phyloP scores from a whole-genome alignment of 2,797 vertebrate species.

The Galagoides demidoff region DNA sequence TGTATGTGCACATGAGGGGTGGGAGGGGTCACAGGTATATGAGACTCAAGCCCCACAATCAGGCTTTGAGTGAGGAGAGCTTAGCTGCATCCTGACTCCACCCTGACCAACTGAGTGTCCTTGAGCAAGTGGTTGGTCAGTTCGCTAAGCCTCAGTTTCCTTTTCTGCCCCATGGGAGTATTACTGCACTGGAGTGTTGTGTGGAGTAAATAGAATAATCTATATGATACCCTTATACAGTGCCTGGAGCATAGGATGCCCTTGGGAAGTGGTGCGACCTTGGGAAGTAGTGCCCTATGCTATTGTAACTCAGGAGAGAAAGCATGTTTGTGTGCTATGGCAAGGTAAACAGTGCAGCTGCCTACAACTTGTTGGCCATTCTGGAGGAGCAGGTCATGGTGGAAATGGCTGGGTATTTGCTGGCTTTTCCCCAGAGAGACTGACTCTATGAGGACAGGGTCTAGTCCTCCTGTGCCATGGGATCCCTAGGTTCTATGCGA shows the following conservation, averaged over 20 bases:
- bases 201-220: not conserved
- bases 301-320: not conserved
- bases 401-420: not conserved
- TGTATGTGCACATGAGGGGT: too few species aligned
- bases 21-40: too few species aligned
- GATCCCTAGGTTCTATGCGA: not conserved
- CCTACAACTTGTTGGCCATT: not conserved
- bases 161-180: not conserved
- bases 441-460: not conserved
- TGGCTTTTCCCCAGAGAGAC: not conserved
- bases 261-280: not conserved
- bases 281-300: not conserved
- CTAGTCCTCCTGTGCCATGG: not conserved
- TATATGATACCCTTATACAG: fast-evolving
- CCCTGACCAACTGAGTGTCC: not conserved
- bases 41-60: not conserved
- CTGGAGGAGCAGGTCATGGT: not conserved
- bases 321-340: not conserved
- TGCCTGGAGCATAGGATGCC: not conserved
- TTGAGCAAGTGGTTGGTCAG: not conserved
- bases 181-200: not conserved
- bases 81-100: not conserved
- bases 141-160: not conserved
- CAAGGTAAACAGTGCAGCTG: not conserved
- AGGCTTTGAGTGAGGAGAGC: not conserved